Evolutionary conservation across 2,113 vertebrate genomes (phyloP).

Genomic region (Ciconia maguari): DNA sequence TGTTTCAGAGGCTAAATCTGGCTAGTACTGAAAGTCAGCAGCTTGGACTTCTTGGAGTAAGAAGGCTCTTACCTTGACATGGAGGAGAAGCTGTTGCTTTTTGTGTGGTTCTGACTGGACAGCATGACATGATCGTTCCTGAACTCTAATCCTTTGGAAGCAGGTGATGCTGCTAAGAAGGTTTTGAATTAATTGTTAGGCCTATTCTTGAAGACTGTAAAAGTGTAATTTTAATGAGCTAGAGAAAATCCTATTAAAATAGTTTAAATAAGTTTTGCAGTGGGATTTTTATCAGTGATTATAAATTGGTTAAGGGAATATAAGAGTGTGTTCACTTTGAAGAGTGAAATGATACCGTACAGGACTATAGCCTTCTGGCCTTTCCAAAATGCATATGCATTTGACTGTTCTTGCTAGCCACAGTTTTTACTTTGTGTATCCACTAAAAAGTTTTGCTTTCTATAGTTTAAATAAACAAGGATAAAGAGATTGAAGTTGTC

Average conservation of each 20-base stretch:
- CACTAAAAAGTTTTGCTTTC: neutral
- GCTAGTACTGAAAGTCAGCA: neutral
- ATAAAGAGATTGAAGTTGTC: neutral
- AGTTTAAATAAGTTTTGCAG: constrained; percentile 35
- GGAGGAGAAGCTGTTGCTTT: neutral
- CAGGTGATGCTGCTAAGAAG: constrained; percentile 32
- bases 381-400: neutral
- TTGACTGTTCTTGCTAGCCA: neutral
- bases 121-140: rapidly evolving
- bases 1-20: neutral
- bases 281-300: constrained; percentile 16
- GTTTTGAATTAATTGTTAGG: constrained; percentile 41
- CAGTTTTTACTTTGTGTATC: neutral
- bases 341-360: neutral
- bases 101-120: neutral
- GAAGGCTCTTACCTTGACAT: neutral
- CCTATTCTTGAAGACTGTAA: constrained; percentile 15
- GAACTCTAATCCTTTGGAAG: neutral
- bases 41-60: neutral
- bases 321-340: neutral
- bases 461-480: neutral
- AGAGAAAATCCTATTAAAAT: constrained; percentile 52
- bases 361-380: neutral
- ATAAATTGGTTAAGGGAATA: neutral
- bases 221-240: constrained; percentile 55